These are phyloP conservation scores for Dorcus parallelipipedus DNA, from an alignment of 2,888 invertebrate genomes.

Conservation along the genomic window DNA sequence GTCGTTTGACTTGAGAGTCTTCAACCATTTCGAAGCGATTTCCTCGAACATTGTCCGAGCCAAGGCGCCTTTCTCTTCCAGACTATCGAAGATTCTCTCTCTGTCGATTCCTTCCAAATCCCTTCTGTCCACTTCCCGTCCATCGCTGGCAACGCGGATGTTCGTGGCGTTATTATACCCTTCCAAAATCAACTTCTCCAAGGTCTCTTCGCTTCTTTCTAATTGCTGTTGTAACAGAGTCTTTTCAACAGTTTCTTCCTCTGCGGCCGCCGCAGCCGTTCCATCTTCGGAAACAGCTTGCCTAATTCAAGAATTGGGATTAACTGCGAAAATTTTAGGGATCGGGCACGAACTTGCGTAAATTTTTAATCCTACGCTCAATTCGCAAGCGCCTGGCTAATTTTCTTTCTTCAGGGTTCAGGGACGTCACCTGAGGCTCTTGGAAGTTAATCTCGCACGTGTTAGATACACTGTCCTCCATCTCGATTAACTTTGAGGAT, in stretches of 20 bases:
- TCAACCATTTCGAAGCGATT: slow-evolving; percentile 67
- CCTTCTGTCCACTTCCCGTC: slow-evolving; percentile 62
- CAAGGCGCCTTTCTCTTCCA: slow-evolving; percentile 65
- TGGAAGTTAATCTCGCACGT: background rate
- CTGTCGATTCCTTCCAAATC: slow-evolving; percentile 50
- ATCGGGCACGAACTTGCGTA: slow-evolving; percentile 50
- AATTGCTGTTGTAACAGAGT: slow-evolving; percentile 63
- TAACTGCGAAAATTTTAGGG: background rate
- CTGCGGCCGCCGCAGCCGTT: slow-evolving; percentile 18
- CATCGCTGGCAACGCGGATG: slow-evolving; percentile 72
- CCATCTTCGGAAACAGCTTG: slow-evolving; percentile 27
- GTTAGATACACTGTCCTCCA: background rate
- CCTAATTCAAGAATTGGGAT: slow-evolving; percentile 10
- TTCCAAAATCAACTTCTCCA: slow-evolving; percentile 63
- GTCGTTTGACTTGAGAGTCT: slow-evolving; percentile 56
- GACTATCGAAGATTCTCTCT: slow-evolving; percentile 53
- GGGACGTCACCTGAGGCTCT: slow-evolving; percentile 60
- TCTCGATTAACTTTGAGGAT: too few relatives aligned
- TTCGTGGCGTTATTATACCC: slow-evolving; percentile 74
- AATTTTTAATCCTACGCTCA: slow-evolving; percentile 59
- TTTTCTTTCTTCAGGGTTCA: slow-evolving; percentile 67
- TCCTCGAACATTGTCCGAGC: slow-evolving; percentile 63
- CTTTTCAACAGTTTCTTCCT: slow-evolving; percentile 44
- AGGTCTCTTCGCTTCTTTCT: slow-evolving; percentile 58
- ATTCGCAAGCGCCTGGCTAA: slow-evolving; percentile 66